A percentile compares a stretch with the other conserved stretches of the same genome.
phyloP scores from a whole-genome alignment of 2,888 invertebrate genomes.

The Ganaspis brasiliensis region DNA sequence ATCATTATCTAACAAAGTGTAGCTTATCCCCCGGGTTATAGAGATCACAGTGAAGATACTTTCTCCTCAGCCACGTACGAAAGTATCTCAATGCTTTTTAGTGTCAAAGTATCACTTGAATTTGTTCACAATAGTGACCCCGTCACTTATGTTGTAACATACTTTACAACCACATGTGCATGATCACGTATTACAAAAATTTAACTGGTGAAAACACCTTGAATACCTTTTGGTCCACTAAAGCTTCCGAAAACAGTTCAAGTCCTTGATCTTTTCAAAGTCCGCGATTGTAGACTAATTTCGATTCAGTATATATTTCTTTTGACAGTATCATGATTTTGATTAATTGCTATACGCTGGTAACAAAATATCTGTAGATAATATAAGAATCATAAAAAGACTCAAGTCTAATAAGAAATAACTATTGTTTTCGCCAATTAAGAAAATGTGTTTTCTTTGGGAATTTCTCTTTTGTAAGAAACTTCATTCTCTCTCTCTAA shows the following conservation, averaged over 20 bases:
- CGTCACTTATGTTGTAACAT: background rate
- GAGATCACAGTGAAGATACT: constrained; percentile 38
- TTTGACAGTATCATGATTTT: background rate
- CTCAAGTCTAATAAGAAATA: too few relatives aligned
- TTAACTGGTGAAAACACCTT: background rate
- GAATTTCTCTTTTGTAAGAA: background rate
- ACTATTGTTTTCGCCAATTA: too few relatives aligned
- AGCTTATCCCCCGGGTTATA: constrained; percentile 34
- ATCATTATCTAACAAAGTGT: constrained; percentile 14
- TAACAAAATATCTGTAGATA: background rate
- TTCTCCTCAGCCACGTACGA: constrained; percentile 25
- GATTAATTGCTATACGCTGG: background rate
- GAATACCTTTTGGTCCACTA: background rate
- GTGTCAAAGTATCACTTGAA: constrained; percentile 12
- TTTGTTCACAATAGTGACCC: constrained; percentile 12
- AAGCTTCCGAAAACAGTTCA: background rate
- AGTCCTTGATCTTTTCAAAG: constrained; percentile 9
- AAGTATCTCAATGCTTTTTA: background rate
- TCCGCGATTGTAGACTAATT: constrained; percentile 16
- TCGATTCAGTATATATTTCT: background rate
- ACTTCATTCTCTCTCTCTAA: background rate
- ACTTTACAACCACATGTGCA: background rate
- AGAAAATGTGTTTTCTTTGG: background rate
- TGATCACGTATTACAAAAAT: background rate
- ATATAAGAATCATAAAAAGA: background rate